Base-by-base conservation (phyloP, 2,888 invertebrate genomes). In the Protonemura montana region DNA sequence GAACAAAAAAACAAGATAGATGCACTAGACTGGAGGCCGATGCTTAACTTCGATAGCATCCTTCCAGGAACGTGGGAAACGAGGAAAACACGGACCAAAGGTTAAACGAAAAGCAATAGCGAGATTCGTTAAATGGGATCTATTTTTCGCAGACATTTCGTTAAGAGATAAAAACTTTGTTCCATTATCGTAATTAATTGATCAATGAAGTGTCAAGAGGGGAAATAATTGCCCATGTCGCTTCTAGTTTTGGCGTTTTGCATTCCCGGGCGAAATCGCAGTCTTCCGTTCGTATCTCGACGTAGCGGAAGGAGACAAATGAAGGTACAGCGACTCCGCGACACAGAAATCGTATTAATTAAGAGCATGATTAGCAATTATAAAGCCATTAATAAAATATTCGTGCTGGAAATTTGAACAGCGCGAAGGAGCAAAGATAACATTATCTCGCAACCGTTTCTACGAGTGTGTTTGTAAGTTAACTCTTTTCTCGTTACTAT, bases 1-100 rank as follows among this genome's bases (percentile, higher is more conserved):
- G 59, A 59, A 59, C 59, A 59, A 59, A 41, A n/a, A 59, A 59
- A 59, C 59, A 59, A 59, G 59, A 59, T 59, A 59, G 59, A 59
- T 59, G 59, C 59, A 59, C 59, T n/a, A n/a, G n/a, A n/a, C n/a
- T 59, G 16, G 59, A 59, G 59, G 21, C 59, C 13, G 59, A 59
- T 59, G 16, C 59, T 59, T 21, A 59, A 21, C 1, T 59, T 13
- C 13, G 59, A 59, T 59, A 59, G 21, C 16, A 21, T 59, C 59
- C 59, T 59, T 59, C 59, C 59, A 21, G 16, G 59, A 59, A 59
- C 13, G 59, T 59, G 59, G 59, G 21, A 59, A 59, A 21, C 59
- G 21, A 59, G 59, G 59, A 59, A 59, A 59, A 59, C 59, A 7
- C 1, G 59, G 59, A 13, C 59, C 59, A 13, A 59, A 59, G 59